Evolutionary conservation across 2,888 invertebrate species (phyloP).

Genomic region (Machimus rusticus): DNA sequence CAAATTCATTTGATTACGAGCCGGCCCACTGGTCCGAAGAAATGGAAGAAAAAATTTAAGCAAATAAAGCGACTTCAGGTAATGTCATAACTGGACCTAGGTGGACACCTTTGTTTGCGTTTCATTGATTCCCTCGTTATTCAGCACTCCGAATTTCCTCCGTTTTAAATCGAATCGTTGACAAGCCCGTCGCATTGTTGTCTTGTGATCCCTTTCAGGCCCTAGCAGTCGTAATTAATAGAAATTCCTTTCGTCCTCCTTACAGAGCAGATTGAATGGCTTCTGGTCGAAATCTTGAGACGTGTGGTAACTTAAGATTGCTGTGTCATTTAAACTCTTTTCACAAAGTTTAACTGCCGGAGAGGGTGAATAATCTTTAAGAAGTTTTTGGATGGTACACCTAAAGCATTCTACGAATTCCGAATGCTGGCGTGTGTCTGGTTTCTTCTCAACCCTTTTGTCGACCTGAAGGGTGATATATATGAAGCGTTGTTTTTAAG

Average conservation of each 20-base stretch:
- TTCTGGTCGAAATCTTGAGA: not conserved
- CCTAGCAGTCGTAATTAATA: not conserved
- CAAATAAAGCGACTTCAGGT: not conserved
- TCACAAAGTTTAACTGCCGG: not conserved
- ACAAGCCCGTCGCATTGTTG: not conserved
- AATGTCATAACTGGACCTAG: not conserved
- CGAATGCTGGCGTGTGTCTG: not conserved
- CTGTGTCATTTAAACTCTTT: constrained; percentile 14
- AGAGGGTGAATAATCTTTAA: not conserved
- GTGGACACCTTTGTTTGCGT: constrained; percentile 28
- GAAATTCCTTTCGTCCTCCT: not conserved
- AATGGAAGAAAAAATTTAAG: not conserved
- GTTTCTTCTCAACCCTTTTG: not conserved
- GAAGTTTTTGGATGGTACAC: not conserved
- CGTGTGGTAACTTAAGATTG: not conserved
- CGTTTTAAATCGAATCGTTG: not conserved
- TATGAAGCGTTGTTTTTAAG: not conserved
- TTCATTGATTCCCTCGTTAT: constrained; percentile 17
- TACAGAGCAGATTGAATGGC: not conserved
- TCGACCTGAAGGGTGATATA: not conserved
- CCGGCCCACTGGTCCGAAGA: not conserved
- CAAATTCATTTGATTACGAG: constrained; percentile 9
- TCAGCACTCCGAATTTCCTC: not conserved
- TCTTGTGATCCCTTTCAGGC: not conserved
- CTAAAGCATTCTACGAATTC: not conserved